Percentiles rank a stretch among this genome's conserved stretches.
Evolutionary conservation across 2,113 vertebrate genomes (phyloP).

Genomic region (Nipponia nippon): DNA sequence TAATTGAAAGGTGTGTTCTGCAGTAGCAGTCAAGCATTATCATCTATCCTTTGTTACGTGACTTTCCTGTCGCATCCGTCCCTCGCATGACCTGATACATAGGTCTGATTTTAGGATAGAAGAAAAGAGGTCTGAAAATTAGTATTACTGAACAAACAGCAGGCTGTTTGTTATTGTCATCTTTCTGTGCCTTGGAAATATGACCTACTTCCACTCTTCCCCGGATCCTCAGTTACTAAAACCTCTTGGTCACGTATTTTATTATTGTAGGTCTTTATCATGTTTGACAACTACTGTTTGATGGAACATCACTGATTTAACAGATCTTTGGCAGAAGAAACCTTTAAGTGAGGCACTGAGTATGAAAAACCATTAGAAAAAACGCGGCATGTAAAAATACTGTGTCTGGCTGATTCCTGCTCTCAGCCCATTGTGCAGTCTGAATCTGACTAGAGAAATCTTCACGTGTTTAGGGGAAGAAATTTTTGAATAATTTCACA

Average conservation of each 20-base stretch:
- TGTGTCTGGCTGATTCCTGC: conserved; percentile 29
- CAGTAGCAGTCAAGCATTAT: not conserved
- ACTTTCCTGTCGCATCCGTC: not conserved
- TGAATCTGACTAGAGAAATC: conserved; percentile 54
- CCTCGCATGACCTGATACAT: not conserved
- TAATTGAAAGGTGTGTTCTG: not conserved
- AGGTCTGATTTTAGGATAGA: not conserved
- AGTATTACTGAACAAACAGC: not conserved
- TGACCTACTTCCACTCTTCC: not conserved
- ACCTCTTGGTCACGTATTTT: conserved; percentile 38
- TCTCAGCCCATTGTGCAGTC: conserved; percentile 38
- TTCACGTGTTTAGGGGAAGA: conserved; percentile 49
- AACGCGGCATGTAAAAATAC: not conserved
- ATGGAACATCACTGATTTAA: conserved; percentile 48
- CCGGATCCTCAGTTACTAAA: not conserved
- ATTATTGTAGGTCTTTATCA: conserved; percentile 37
- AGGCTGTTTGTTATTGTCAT: not conserved
- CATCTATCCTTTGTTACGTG: not conserved
- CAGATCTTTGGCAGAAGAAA: conserved; percentile 38
- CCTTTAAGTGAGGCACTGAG: not conserved
- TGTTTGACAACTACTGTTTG: conserved; percentile 42
- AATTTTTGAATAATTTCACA: conserved; percentile 67
- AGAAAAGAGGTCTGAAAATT: not conserved
- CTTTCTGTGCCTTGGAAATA: not conserved
- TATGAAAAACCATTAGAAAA: conserved; percentile 56